Conservation (phyloP, 1,140 invertebrate species). For the Bradynema listronoti region DNA sequence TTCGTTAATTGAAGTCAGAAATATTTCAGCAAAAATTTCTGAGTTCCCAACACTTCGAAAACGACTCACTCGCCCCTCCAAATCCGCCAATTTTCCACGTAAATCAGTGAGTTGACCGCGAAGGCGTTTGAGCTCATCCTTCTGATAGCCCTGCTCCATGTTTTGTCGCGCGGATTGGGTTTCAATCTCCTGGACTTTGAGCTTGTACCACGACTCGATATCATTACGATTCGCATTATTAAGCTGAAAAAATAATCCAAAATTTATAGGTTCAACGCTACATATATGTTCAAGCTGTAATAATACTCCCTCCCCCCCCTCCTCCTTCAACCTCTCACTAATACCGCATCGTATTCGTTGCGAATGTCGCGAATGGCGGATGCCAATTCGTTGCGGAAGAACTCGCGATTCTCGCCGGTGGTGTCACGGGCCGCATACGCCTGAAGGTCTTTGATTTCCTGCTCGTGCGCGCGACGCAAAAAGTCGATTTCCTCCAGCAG, state of each 20-base stretch:
- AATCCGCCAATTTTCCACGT: conserved; percentile 59
- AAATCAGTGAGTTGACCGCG: conserved; percentile 59
- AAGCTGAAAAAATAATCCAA: conserved; percentile 43
- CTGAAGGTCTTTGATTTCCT: conserved; percentile 62
- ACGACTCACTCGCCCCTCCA: conserved; percentile 61
- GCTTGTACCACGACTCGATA: conserved; percentile 58
- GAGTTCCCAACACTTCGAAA: no score
- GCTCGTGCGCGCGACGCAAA: conserved; percentile 38
- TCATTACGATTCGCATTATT: conserved; percentile 60
- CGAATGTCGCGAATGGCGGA: conserved; percentile 62
- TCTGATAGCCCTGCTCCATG: conserved; percentile 61
- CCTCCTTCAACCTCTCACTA: conserved; percentile 1
- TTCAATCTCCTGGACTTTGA: conserved; percentile 61
- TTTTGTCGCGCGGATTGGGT: conserved; percentile 61
- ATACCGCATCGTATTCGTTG: conserved; percentile 59
- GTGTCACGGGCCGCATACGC: conserved; percentile 62
- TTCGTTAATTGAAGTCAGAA: neutral
- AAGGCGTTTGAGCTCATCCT: conserved; percentile 61
- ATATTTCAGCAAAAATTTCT: conserved; percentile 18
- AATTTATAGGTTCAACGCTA: no score
- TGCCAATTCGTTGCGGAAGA: conserved; percentile 61
- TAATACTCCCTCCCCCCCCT: neutral
- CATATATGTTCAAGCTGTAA: no score
- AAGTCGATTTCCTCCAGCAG: conserved; percentile 56
- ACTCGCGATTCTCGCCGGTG: conserved; percentile 62